Percentiles rank a stretch among this genome's conserved stretches.
These are phyloP conservation scores for Lepus europaeus DNA, from an alignment of 2,113 vertebrate species.

Conservation along the genomic window DNA sequence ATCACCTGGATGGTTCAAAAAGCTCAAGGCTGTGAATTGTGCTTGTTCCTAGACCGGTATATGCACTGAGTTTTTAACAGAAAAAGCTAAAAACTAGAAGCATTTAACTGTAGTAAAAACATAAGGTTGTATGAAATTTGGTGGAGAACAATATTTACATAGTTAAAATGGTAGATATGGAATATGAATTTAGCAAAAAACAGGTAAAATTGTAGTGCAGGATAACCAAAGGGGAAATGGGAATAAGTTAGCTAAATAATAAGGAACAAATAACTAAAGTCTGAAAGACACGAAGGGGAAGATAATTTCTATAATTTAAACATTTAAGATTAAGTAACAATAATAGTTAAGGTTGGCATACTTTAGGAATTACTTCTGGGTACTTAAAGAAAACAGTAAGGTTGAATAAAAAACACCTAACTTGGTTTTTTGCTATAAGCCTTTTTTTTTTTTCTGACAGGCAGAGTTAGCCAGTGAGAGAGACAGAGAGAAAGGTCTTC, in stretches of 20 bases:
- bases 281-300: neutral
- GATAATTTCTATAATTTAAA: conserved; percentile 5
- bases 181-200: neutral
- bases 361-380: conserved; percentile 30
- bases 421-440: neutral
- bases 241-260: neutral
- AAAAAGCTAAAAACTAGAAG: conserved; percentile 30
- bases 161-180: neutral
- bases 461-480: too few relatives aligned
- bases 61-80: neutral
- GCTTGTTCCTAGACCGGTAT: neutral
- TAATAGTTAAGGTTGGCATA: neutral
- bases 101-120: neutral
- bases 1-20: neutral
- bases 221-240: neutral
- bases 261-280: neutral
- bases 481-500: too few relatives aligned
- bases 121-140: neutral
- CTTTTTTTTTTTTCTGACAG: neutral
- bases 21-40: neutral
- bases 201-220: neutral
- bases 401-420: neutral
- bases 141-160: neutral
- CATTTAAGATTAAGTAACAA: conserved; percentile 1
- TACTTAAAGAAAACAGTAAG: neutral